phyloP scores from a whole-genome alignment of 92 coral and sea anemone species.

The Blastomussa wellsi region DNA sequence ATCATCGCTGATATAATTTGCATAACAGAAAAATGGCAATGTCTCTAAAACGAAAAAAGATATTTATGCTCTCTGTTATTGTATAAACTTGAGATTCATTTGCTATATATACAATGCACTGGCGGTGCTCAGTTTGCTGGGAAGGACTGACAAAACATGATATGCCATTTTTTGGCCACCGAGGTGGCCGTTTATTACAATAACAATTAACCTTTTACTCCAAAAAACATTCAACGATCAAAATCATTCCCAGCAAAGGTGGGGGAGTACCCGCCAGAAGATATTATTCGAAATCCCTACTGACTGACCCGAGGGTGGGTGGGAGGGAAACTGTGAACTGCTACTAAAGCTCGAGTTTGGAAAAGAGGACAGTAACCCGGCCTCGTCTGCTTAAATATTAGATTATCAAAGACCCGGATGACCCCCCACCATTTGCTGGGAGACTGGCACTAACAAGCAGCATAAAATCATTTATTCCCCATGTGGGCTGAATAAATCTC shows the following conservation, averaged over 20 bases:
- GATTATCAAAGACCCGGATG: conserved; percentile 7
- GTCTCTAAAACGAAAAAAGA: too few relatives aligned
- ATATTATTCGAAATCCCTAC: too few relatives aligned
- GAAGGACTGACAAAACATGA: neutral
- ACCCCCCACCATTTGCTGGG: neutral
- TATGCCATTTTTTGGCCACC: conserved; percentile 23
- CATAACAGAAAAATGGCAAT: too few relatives aligned
- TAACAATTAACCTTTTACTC: conserved; percentile 9
- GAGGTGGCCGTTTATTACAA: conserved; percentile 15
- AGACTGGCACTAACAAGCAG: conserved; percentile 23
- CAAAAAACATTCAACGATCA: neutral
- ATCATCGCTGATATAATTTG: too few relatives aligned
- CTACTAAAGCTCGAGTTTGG: conserved; percentile 1
- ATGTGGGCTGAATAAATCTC: neutral
- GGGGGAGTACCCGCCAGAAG: too few relatives aligned
- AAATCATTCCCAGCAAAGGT: too few relatives aligned
- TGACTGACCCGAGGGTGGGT: conserved; percentile 12
- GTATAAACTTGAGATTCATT: too few relatives aligned
- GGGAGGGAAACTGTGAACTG: neutral
- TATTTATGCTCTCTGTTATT: too few relatives aligned
- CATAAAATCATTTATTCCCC: conserved; percentile 5
- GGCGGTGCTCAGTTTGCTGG: too few relatives aligned
- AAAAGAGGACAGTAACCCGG: conserved; percentile 17
- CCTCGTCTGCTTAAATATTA: conserved; percentile 9
- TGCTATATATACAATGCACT: too few relatives aligned